These are phyloP conservation scores for Porites divaricata DNA, from an alignment of 92 coral and sea anemone genomes.

Conservation along the genomic window DNA sequence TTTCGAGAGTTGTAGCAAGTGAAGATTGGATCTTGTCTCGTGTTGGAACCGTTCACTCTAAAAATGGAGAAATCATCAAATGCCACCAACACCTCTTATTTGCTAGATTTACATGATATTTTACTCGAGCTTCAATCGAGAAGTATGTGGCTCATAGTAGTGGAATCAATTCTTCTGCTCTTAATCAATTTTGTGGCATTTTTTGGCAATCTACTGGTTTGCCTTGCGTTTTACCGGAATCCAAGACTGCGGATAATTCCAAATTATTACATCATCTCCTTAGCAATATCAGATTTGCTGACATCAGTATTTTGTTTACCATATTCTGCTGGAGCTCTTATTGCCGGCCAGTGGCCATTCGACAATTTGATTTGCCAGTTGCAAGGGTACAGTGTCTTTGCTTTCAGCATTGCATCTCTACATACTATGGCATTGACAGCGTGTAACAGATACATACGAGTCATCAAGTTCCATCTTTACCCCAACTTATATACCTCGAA, in stretches of 20 bases:
- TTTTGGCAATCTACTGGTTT: conserved; percentile 42
- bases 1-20: not conserved
- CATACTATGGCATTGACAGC: conserved; percentile 50
- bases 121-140: conserved; percentile 14
- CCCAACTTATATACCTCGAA: conserved; percentile 27
- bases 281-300: conserved; percentile 45
- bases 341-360: conserved; percentile 48
- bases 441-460: conserved; percentile 47
- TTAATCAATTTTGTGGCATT: conserved; percentile 36
- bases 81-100: not conserved
- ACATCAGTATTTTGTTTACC: conserved; percentile 35
- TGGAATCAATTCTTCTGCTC: conserved; percentile 37
- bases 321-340: conserved; percentile 25
- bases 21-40: not conserved
- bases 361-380: conserved; percentile 22
- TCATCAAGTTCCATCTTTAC: conserved; percentile 22
- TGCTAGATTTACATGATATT: not conserved
- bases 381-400: conserved; percentile 44
- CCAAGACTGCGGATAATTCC: conserved; percentile 47
- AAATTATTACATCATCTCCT: conserved; percentile 34
- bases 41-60: not conserved
- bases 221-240: conserved; percentile 38
- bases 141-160: not conserved
- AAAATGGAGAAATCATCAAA: conserved; percentile 8
- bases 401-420: conserved; percentile 36